phyloP scores from a whole-genome alignment of 2,888 invertebrate species.

The Drosophila pullipes region DNA sequence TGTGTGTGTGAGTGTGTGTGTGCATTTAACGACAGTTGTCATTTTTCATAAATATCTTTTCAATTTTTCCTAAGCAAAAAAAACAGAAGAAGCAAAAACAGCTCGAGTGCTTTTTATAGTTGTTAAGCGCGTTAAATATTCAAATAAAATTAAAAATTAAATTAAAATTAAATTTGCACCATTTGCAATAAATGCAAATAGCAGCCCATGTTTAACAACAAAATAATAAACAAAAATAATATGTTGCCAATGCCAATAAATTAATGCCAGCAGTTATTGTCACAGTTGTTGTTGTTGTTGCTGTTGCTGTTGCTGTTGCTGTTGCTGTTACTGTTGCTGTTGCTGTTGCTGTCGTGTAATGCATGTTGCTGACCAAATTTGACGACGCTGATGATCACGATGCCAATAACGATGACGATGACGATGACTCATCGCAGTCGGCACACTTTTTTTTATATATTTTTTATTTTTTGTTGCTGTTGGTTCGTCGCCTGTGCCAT shows the following conservation, averaged over 20 bases:
- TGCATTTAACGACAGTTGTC: constrained; percentile 61
- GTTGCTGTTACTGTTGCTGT: background rate
- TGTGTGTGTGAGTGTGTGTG: background rate
- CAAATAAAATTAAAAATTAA: background rate
- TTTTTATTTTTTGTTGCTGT: background rate
- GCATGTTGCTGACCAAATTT: constrained; percentile 43
- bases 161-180: background rate
- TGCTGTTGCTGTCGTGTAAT: background rate
- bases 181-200: background rate
- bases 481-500: constrained; percentile 31
- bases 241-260: constrained; percentile 22
- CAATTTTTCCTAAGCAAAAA: constrained; percentile 21
- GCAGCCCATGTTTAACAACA: background rate
- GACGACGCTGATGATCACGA: constrained; percentile 16
- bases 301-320: background rate
- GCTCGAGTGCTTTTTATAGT: background rate
- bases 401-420: constrained; percentile 14
- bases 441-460: constrained; percentile 8
- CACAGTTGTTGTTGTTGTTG: constrained; percentile 4
- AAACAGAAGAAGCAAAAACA: background rate
- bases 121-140: background rate
- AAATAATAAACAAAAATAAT: constrained; percentile 13
- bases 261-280: background rate
- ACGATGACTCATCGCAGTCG: constrained; percentile 57
- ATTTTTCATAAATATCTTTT: constrained; percentile 71